Evolutionary conservation across 35 echinoderm and acorn worm genomes (phyloP).

Genomic region (Lytechinus pictus): DNA sequence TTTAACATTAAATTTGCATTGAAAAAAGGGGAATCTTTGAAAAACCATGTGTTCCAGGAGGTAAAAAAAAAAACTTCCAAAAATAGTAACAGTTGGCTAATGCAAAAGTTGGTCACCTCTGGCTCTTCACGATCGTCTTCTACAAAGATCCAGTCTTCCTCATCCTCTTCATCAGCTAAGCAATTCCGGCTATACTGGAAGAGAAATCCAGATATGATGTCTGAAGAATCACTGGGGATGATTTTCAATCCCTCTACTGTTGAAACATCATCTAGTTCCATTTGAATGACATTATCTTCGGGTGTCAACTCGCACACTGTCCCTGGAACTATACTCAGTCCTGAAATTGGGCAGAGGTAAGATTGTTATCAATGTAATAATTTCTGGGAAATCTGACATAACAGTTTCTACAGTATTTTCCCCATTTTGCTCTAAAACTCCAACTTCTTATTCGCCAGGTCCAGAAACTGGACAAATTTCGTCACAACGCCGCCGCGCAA

Average conservation of each 20-base stretch:
- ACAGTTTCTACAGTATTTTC: too few relatives aligned
- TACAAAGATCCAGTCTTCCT: background rate
- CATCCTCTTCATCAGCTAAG: background rate
- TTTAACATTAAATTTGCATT: too few relatives aligned
- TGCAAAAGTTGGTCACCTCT: background rate
- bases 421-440: background rate
- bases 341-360: background rate
- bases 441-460: too few relatives aligned
- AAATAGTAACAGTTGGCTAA: too few relatives aligned
- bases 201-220: background rate
- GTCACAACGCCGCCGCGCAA: too few relatives aligned
- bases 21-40: too few relatives aligned
- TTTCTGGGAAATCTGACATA: too few relatives aligned
- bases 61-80: too few relatives aligned
- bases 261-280: background rate
- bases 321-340: background rate
- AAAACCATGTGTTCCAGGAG: too few relatives aligned
- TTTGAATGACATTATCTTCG: background rate
- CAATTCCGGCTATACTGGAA: background rate
- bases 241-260: background rate
- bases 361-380: background rate
- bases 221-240: background rate
- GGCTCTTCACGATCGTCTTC: background rate
- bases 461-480: too few relatives aligned
- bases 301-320: background rate